Percentiles rank a stretch among this genome's conserved stretches.
Evolutionary conservation across 2,888 invertebrate genomes (phyloP).

Genomic region (Masnerella sp.): DNA sequence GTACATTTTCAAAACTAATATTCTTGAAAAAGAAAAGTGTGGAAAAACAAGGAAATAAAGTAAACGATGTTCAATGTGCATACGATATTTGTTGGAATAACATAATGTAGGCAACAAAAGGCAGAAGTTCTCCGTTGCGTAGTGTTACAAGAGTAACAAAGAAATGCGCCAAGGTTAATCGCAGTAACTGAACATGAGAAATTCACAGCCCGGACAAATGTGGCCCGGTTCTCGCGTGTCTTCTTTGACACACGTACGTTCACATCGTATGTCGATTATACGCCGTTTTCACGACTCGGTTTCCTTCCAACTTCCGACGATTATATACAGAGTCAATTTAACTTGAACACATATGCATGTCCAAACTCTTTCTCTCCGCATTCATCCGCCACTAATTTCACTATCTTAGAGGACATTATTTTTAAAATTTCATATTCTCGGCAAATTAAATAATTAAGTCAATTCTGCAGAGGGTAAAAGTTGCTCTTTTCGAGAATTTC

Average conservation of each 20-base stretch:
- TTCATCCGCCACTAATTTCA: too few relatives aligned
- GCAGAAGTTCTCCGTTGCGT: conserved; percentile 10
- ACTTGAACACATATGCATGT: conserved; percentile 19
- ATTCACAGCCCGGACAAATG: conserved; percentile 59
- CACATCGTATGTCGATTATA: conserved; percentile 47
- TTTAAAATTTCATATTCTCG: too few relatives aligned
- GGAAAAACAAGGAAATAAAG: too few relatives aligned
- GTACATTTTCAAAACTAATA: too few relatives aligned
- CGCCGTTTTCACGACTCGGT: conserved; percentile 45
- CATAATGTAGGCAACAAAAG: conserved; percentile 2
- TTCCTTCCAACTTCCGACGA: conserved; percentile 41
- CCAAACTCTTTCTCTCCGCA: not conserved
- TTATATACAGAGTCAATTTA: conserved; percentile 25
- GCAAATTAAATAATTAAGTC: too few relatives aligned
- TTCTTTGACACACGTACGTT: conserved; percentile 64
- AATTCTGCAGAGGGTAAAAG: too few relatives aligned
- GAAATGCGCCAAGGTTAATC: conserved; percentile 68
- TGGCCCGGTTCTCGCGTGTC: conserved; percentile 67
- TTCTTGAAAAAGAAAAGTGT: too few relatives aligned
- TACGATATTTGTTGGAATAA: too few relatives aligned
- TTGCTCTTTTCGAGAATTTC: too few relatives aligned
- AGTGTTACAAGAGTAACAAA: conserved; percentile 43
- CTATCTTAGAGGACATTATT: too few relatives aligned
- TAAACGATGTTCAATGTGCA: too few relatives aligned
- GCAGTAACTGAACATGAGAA: conserved; percentile 61